phyloP scores from a whole-genome alignment of 2,113 vertebrate genomes.

The Tringa solitaria region DNA sequence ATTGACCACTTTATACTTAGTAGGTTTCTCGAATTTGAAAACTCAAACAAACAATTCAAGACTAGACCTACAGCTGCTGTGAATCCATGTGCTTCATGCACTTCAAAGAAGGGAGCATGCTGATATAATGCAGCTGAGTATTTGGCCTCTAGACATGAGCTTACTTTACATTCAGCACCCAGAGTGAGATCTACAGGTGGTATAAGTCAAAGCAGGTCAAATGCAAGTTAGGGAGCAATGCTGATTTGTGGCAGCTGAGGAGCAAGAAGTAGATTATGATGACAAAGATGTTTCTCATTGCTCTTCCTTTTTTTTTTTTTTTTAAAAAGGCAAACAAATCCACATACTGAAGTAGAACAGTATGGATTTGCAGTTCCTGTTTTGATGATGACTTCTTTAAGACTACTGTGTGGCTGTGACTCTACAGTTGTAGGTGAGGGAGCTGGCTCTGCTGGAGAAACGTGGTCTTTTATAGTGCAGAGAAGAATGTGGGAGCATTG shows the following conservation, averaged over 20 bases:
- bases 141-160: background rate
- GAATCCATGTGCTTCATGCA: background rate
- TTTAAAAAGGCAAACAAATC: background rate
- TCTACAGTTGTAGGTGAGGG: background rate
- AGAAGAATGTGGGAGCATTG: background rate
- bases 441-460: background rate
- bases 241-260: background rate
- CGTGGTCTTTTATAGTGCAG: background rate
- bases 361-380: background rate
- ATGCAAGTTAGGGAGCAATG: background rate
- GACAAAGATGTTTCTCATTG: background rate
- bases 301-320: background rate
- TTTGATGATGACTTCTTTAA: background rate
- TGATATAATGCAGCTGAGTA: background rate
- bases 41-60: background rate
- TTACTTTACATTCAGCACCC: background rate
- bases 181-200: background rate
- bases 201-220: slow-evolving; percentile 1
- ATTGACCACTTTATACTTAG: background rate
- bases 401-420: background rate
- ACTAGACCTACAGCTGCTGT: background rate
- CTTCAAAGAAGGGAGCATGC: background rate
- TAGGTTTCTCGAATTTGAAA: background rate
- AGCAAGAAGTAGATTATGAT: background rate
- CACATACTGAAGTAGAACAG: background rate